Conservation (phyloP, 2,113 vertebrate species). For the Perccottus glenii region DNA sequence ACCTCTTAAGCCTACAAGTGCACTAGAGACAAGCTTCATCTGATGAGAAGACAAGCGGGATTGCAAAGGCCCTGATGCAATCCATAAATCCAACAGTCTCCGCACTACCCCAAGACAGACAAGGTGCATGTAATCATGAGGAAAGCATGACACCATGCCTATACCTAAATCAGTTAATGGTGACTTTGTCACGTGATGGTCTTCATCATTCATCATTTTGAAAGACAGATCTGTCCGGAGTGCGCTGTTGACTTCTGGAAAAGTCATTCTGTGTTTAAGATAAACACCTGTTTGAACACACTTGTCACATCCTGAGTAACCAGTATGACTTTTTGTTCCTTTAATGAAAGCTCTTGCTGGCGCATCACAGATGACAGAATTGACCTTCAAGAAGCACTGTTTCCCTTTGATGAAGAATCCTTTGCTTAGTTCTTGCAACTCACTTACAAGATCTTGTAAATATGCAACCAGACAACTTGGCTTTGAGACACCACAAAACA, state of each 20-base stretch:
- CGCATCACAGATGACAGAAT: not conserved
- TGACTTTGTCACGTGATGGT: not conserved
- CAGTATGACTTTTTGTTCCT: not conserved
- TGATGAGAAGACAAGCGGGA: no score
- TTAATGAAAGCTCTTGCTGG: not conserved
- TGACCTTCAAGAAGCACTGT: not conserved
- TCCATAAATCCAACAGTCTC: no score
- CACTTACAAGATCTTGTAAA: not conserved
- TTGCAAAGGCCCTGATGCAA: no score
- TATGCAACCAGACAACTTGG: not conserved
- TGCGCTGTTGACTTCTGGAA: not conserved
- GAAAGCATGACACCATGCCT: no score
- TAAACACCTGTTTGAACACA: not conserved
- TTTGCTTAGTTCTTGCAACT: not conserved
- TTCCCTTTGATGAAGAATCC: not conserved
- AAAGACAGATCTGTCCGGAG: not conserved
- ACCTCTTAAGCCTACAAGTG: no score
- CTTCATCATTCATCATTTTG: not conserved
- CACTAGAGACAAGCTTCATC: no score
- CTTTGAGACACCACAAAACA: not conserved
- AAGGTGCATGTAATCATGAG: no score
- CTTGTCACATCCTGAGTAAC: not conserved
- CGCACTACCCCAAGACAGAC: no score
- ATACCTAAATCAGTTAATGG: no score
- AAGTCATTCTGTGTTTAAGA: not conserved